Base-by-base conservation (phyloP, 2,888 invertebrate species). In the Agrilus mali region DNA sequence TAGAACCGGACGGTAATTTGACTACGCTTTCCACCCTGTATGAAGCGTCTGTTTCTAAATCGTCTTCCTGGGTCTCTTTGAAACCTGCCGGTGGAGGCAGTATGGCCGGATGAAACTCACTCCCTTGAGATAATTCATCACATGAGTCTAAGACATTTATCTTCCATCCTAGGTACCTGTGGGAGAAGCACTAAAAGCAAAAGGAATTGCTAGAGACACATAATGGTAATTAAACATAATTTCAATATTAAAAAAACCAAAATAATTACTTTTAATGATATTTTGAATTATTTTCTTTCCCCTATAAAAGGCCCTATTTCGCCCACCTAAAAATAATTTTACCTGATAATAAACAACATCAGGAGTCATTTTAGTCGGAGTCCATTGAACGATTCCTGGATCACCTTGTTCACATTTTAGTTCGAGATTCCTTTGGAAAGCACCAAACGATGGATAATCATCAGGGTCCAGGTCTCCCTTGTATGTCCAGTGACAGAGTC, bases 261-360 rank as follows among this genome's bases (percentile, higher is more conserved):
- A 33, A 35, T 7, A 16, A 17, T n/a, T 16, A 10, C n/a, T 14
- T 37, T 10, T 37, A 13, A 10, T 17, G 6, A 7, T 16, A 15
- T 8, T 37, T 8, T n/a, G n/a, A n/a, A n/a, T n/a, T n/a, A n/a
- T n/a, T n/a, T n/a, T n/a, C n/a, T n/a, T n/a, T n/a, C n/a, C n/a
- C n/a, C n/a, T n/a, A n/a, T n/a, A n/a, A n/a, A n/a, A n/a, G n/a
- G n/a, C n/a, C n/a, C n/a, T n/a, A n/a, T n/a, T n/a, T n/a, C n/a
- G n/a, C n/a, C n/a, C n/a, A n/a, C n/a, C n/a, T n/a, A n/a, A 37
- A 17, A 17, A 13, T 20, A 33, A 12, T 20, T 33, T 10, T 63
- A 86, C 88, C 77, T 88, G 94, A 65, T 94, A 94, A 63, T 92
- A 94, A 33, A 94, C 88, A 7, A 87, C 84, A 61, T 93, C 86